Percentiles rank a stretch among this genome's conserved stretches.
These are phyloP conservation scores for Parus major DNA, from an alignment of 2,113 vertebrate genomes.

Conservation along the genomic window DNA sequence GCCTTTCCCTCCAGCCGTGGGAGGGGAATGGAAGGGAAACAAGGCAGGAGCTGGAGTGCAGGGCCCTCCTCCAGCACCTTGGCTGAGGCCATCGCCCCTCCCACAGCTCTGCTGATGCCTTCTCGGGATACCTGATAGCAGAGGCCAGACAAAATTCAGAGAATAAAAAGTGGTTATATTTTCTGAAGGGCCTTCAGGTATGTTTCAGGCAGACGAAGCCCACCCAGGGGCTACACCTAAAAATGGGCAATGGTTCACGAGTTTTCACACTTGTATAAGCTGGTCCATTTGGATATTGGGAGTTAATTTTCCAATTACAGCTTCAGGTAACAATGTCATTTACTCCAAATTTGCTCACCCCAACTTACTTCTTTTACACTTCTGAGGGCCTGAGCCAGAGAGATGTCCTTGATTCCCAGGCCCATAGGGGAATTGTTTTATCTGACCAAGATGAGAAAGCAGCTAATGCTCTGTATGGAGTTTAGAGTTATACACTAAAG, in stretches of 20 bases:
- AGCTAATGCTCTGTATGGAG: too few species aligned
- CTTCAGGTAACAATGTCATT: neutral
- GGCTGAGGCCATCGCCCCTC: fast-evolving
- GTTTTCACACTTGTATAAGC: neutral
- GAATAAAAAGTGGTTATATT: fast-evolving
- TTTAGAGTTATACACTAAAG: neutral
- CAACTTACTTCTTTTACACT: neutral
- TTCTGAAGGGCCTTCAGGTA: neutral
- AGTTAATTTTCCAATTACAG: neutral
- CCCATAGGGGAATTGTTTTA: neutral
- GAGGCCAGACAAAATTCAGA: neutral
- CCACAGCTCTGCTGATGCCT: neutral
- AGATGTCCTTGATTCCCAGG: neutral
- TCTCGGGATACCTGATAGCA: neutral
- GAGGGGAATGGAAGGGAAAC: neutral
- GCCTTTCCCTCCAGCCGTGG: fast-evolving
- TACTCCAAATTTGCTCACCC: neutral
- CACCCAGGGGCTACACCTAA: too few species aligned
- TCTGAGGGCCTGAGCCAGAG: neutral
- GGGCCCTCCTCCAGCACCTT: neutral
- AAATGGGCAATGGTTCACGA: fast-evolving
- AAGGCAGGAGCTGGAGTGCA: neutral
- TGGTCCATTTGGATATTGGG: neutral
- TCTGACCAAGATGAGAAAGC: neutral
- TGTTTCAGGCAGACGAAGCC: neutral